Conservation (phyloP, 2,113 vertebrate genomes). For the Ophthalmolycus amberensis region DNA sequence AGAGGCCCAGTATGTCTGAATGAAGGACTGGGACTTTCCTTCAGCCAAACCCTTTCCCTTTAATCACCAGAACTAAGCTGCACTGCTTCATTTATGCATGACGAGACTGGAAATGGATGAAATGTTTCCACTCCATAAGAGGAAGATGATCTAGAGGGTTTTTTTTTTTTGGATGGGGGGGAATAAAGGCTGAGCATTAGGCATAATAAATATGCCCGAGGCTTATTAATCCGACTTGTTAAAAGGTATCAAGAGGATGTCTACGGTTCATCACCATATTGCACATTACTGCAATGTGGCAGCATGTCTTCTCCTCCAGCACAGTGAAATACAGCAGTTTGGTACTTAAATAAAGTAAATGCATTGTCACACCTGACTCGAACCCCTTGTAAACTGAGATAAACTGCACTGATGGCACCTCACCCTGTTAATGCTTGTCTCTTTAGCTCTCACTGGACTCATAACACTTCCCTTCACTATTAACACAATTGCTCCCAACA, state of each 20-base stretch:
- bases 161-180: conserved; percentile 24
- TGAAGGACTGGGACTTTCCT: conserved; percentile 56
- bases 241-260: conserved; percentile 44
- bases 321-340: conserved; percentile 27
- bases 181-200: conserved; percentile 40
- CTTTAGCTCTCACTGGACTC: conserved; percentile 36
- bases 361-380: conserved; percentile 42
- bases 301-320: conserved; percentile 38
- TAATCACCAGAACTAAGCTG: conserved; percentile 69
- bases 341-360: conserved; percentile 3
- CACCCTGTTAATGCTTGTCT: conserved; percentile 35
- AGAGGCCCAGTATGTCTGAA: conserved; percentile 57
- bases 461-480: conserved; percentile 41
- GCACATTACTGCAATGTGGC: conserved; percentile 50
- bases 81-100: conserved; percentile 78
- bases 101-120: conserved; percentile 64
- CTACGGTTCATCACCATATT: conserved; percentile 38
- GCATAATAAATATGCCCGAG: conserved; percentile 53
- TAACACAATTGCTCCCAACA: conserved; percentile 17
- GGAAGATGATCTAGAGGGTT: conserved; percentile 65
- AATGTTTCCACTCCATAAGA: conserved; percentile 76
- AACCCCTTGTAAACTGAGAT: conserved; percentile 13
- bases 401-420: conserved; percentile 47
- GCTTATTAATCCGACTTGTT: conserved; percentile 39
- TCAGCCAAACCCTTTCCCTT: conserved; percentile 59